These are phyloP conservation scores for Dromaius novaehollandiae DNA, from an alignment of 2,113 vertebrate genomes.

Conservation along the genomic window DNA sequence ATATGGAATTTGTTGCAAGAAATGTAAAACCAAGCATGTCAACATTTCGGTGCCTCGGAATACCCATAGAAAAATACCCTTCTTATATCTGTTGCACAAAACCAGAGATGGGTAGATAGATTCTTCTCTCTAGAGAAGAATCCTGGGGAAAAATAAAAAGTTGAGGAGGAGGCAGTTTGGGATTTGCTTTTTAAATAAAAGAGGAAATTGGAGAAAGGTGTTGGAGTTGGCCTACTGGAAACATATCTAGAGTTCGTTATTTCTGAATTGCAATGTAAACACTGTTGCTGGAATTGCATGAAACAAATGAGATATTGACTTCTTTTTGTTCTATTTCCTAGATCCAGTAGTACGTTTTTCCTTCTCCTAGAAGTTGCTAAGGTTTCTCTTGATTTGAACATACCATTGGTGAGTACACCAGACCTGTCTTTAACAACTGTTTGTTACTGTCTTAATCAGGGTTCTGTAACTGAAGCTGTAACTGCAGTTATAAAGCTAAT, in stretches of 20 bases:
- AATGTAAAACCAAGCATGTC: neutral
- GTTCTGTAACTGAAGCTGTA: neutral
- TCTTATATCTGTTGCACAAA: neutral
- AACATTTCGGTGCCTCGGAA: neutral
- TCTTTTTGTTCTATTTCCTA: constrained; percentile 19
- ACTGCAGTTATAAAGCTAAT: neutral
- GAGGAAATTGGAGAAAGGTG: neutral
- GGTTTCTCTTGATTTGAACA: neutral
- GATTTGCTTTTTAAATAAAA: neutral
- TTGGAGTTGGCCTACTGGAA: neutral
- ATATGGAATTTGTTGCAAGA: neutral
- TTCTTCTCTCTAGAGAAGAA: neutral
- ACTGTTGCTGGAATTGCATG: neutral
- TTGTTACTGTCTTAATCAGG: neutral
- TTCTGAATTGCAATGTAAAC: neutral
- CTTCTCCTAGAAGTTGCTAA: neutral
- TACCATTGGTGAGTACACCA: constrained; percentile 1
- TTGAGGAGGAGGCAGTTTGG: neutral
- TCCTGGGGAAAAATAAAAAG: too few relatives aligned
- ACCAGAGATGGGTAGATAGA: neutral
- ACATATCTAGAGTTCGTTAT: neutral
- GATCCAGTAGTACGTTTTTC: neutral
- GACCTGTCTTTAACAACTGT: neutral
- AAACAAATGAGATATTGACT: neutral
- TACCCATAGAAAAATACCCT: neutral